phyloP scores from a whole-genome alignment of 37 sponge, comb jelly and placozoan species.

The Chondrilla cf. caribensis region DNA sequence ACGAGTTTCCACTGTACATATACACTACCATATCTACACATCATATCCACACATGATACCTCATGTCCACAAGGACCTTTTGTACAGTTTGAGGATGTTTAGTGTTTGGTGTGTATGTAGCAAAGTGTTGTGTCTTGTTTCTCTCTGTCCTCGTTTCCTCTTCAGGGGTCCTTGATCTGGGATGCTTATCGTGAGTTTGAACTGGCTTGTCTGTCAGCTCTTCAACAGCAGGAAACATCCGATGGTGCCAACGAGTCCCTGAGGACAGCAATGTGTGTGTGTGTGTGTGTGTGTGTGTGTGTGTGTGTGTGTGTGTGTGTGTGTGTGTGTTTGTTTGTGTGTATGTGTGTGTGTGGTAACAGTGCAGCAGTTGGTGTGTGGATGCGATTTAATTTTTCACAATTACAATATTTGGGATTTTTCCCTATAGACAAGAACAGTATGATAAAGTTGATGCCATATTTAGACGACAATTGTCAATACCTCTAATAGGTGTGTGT shows the following conservation, averaged over 20 bases:
- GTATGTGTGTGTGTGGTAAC: slow-evolving; percentile 24
- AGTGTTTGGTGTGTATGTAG: no score
- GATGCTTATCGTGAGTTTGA: slow-evolving; percentile 72
- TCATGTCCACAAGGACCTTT: no score
- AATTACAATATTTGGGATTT: background rate
- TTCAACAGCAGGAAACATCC: slow-evolving; percentile 23
- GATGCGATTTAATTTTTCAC: background rate
- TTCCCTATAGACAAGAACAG: slow-evolving; percentile 43
- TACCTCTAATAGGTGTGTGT: slow-evolving; percentile 70
- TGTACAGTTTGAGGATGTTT: no score
- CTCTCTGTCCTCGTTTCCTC: no score
- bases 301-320: background rate
- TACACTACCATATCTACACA: no score
- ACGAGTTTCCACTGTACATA: no score
- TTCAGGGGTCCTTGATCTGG: slow-evolving; percentile 61
- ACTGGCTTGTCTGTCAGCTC: slow-evolving; percentile 38
- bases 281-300: slow-evolving; percentile 14
- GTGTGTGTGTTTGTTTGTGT: slow-evolving; percentile 14
- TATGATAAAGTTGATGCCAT: slow-evolving; percentile 54
- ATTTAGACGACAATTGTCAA: slow-evolving; percentile 54
- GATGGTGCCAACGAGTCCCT: background rate
- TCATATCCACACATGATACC: no score
- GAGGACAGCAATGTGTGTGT: background rate
- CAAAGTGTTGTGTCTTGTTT: no score
- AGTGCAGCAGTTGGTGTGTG: slow-evolving; percentile 31